Evolutionary conservation across 1,140 invertebrate genomes (phyloP), one percentile per base, ranked within the genome.

Genomic region (Elymnias hypermnestra): DNA sequence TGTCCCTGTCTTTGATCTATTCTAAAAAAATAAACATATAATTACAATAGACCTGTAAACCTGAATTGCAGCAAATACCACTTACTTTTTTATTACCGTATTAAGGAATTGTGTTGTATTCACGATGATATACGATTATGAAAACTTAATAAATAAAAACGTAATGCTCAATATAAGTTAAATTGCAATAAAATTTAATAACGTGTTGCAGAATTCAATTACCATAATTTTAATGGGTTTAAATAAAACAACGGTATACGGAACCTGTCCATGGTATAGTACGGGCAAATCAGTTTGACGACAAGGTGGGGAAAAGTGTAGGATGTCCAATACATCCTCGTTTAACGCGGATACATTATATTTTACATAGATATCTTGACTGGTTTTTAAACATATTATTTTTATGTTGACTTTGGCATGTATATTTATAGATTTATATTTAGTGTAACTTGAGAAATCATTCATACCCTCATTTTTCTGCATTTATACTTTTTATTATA

Each of bases 291-390:
- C 33, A 36, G 33, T 15, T 36, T 36, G 33, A 21, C 9, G 43
- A 17, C 7, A 15, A 39, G 23, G 49, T 43, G 43, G 52, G 53
- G 33, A 41, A 54, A 18, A 35, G 55, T 43, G 45, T n/a, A 53
- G 26, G 28, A 18, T 35, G 43, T 18, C 17, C 17, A 36, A 21
- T 2, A n/a, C n/a, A n/a, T n/a, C n/a, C n/a, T n/a, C n/a, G n/a
- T n/a, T n/a, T n/a, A n/a, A n/a, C n/a, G n/a, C n/a, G n/a, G n/a
- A n/a, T n/a, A n/a, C n/a, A n/a, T n/a, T n/a, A n/a, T n/a, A n/a
- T 22, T 22, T 3, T 3, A 26, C 23, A 26, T 3, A 26, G 10
- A 26, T 2, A 1, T n/a, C n/a, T n/a, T n/a, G n/a, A n/a, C n/a
- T n/a, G n/a, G n/a, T n/a, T n/a, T n/a, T n/a, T n/a, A n/a, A n/a